Percentiles rank a stretch among this genome's conserved stretches.
These are phyloP conservation scores for Mesorhabditis spiculigera DNA, from an alignment of 2,888 invertebrate genomes.

Conservation along the genomic window DNA sequence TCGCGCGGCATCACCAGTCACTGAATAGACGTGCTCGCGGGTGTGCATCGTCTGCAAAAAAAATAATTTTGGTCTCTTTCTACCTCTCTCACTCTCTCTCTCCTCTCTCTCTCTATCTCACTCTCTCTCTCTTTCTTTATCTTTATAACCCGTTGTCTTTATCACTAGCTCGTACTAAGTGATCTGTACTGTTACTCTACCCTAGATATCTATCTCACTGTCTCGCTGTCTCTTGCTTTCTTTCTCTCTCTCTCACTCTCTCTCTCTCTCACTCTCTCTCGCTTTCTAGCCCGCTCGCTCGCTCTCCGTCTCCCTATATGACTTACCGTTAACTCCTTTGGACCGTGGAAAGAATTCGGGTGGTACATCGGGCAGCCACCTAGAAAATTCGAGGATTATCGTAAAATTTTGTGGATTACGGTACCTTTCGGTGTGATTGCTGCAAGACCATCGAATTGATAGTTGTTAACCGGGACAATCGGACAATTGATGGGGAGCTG, in stretches of 20 bases:
- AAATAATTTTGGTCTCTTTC: neutral
- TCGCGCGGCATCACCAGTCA: slow-evolving; percentile 76
- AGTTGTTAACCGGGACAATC: slow-evolving; percentile 20
- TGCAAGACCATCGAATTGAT: slow-evolving; percentile 31
- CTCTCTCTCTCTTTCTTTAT: too few relatives aligned
- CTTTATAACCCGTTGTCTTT: too few relatives aligned
- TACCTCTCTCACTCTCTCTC: neutral
- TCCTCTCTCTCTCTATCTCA: too few relatives aligned
- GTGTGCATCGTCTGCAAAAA: neutral
- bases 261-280: neutral
- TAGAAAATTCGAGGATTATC: neutral
- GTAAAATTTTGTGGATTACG: neutral
- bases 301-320: too few relatives aligned
- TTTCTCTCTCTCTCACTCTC: neutral
- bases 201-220: too few relatives aligned
- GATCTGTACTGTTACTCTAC: too few relatives aligned
- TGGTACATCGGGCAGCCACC: slow-evolving; percentile 84
- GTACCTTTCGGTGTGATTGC: neutral
- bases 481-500: slow-evolving; percentile 66
- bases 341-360: slow-evolving; percentile 91
- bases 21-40: slow-evolving; percentile 14
- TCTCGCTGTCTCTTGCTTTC: neutral
- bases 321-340: slow-evolving; percentile 58
- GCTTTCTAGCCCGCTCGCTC: neutral
- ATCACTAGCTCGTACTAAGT: too few relatives aligned